These are phyloP conservation scores for Xiphophorus maculatus DNA, from an alignment of 2,113 vertebrate genomes.

Conservation along the genomic window DNA sequence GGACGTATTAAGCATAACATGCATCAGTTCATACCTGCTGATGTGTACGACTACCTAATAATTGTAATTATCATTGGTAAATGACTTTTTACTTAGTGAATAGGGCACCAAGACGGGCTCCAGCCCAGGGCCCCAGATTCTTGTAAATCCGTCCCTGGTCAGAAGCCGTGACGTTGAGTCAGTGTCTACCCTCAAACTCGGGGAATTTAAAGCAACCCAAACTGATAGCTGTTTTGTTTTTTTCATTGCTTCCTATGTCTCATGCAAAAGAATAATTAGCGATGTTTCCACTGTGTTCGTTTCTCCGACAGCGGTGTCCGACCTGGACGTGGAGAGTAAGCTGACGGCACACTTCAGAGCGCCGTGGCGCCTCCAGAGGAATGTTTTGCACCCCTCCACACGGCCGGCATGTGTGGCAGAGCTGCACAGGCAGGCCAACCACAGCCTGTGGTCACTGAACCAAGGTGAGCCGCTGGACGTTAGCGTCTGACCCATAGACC, in stretches of 20 bases:
- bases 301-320: slow-evolving; percentile 87
- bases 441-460: slow-evolving; percentile 85
- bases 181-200: not conserved
- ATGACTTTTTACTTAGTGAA: too few species aligned
- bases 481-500: not conserved
- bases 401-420: slow-evolving; percentile 91
- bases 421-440: slow-evolving; percentile 88
- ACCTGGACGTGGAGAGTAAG: slow-evolving; percentile 95
- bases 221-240: too few species aligned
- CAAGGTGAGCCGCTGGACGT: slow-evolving; percentile 79
- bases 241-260: not conserved
- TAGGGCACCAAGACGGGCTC: too few species aligned
- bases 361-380: slow-evolving; percentile 91
- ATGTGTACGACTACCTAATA: too few species aligned
- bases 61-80: too few species aligned
- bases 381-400: slow-evolving; percentile 87
- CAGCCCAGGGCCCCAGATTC: too few species aligned
- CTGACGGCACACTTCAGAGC: slow-evolving; percentile 87
- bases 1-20: too few species aligned
- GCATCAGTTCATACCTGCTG: too few species aligned
- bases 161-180: not conserved
- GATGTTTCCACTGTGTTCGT: not conserved
- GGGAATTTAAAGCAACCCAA: too few species aligned
- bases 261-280: not conserved
- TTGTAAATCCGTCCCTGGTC: not conserved